Evolutionary conservation across 1,140 invertebrate species (phyloP), one percentile per base, ranked within the genome.

Genomic region (Drosophila orena): DNA sequence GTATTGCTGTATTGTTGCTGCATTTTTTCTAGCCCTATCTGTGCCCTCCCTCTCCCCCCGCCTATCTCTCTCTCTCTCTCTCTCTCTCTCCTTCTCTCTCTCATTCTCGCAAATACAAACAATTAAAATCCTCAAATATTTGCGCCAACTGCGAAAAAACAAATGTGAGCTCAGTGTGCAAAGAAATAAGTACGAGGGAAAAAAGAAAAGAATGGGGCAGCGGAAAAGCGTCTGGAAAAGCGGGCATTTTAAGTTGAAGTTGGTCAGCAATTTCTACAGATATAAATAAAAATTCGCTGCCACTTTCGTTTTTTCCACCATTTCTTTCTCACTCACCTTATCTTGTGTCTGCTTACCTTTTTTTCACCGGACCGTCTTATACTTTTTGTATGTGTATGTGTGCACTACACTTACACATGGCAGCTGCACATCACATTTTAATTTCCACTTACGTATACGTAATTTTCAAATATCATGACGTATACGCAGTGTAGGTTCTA

Each of bases 101-200:
- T 17, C 17, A 17, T 17, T 17, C 17, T 35, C 56, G 52, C 62
- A 79, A 84, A 88, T 56, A 81, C 76, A 88, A 88, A 79, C 79
- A 88, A 89, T 89, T 89, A 89, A 89, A 89, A 89, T 84, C 77
- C 81, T 77, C 73, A 85, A 85, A 85, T 85, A 85, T 85, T 85
- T 85, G 81, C 76, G 50, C 35, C 66, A 65, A 58, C 59, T 62
- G 59, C 8, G 57, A 56, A 44, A 78, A 78, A 79, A 70, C 64
- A 52, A 79, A 73, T 70, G 66, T 70, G 66, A 70, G 22, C 66
- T 70, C 34, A 24, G 24, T 49, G 66, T 70, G 66, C 27, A 70
- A 69, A 70, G 52, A 70, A 70, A 57, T 10, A 24, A 68, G 35
- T 17, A n/a, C 35, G 46, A 47, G 8, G n/a, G n/a, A 49, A 55